Conservation (phyloP, 2,888 invertebrate species). For the Orthonychiurus folsomi region DNA sequence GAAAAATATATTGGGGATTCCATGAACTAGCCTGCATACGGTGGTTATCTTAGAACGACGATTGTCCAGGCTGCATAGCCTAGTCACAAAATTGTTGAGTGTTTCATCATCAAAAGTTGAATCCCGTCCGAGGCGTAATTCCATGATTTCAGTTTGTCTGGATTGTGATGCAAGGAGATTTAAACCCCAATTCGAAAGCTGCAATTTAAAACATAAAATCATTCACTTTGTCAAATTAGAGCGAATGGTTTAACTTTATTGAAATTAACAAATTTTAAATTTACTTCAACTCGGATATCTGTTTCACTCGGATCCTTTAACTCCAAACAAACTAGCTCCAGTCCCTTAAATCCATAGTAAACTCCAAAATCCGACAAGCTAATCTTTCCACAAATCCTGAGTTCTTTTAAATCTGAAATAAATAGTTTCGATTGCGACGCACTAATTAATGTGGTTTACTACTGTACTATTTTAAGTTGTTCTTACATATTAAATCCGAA, state of each 20-base stretch:
- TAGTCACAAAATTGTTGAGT: no score
- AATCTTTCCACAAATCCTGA: not conserved
- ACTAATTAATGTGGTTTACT: not conserved
- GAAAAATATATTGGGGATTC: not conserved
- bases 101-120: no score
- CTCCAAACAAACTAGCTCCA: not conserved
- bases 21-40: no score
- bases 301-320: no score
- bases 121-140: no score
- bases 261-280: not conserved
- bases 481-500: not conserved
- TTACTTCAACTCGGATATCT: not conserved
- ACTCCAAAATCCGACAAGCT: not conserved
- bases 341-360: not conserved
- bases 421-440: not conserved
- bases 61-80: no score
- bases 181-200: not conserved
- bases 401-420: not conserved
- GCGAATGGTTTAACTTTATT: not conserved
- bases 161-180: not conserved
- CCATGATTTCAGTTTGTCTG: not conserved
- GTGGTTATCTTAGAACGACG: no score
- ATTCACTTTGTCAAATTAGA: no score
- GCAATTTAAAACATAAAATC: no score
- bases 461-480: not conserved